These are phyloP conservation scores for Limosa lapponica DNA, from an alignment of 2,797 vertebrate species.

Conservation along the genomic window DNA sequence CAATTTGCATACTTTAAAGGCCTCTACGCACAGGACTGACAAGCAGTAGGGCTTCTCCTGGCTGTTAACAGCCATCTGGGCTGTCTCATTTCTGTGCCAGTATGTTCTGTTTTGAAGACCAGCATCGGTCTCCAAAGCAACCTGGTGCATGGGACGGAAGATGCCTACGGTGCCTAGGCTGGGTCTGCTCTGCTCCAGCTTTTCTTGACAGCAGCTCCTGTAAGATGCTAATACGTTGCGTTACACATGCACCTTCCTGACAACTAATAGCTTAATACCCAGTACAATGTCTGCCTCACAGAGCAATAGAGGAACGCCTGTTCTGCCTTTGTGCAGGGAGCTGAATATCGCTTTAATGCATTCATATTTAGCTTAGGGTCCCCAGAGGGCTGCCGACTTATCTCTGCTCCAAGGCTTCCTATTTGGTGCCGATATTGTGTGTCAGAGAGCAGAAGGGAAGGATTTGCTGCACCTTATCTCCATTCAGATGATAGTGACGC, in stretches of 20 bases:
- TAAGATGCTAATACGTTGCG: neutral
- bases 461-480: slow-evolving; percentile 60
- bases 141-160: neutral
- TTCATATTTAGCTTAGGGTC: neutral
- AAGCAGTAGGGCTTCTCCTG: neutral
- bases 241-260: slow-evolving; percentile 7
- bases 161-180: neutral
- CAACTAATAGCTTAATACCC: neutral
- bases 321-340: neutral
- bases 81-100: neutral
- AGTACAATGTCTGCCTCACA: neutral
- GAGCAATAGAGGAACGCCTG: neutral
- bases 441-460: slow-evolving; percentile 44
- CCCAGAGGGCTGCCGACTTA: neutral
- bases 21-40: neutral
- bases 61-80: slow-evolving; percentile 16
- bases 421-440: neutral
- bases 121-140: neutral
- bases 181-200: neutral
- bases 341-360: neutral
- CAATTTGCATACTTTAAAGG: neutral
- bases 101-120: neutral
- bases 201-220: neutral
- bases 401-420: neutral
- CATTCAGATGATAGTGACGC: neutral